phyloP scores from a whole-genome alignment of 2,797 vertebrate genomes.

The Halcyon badia region DNA sequence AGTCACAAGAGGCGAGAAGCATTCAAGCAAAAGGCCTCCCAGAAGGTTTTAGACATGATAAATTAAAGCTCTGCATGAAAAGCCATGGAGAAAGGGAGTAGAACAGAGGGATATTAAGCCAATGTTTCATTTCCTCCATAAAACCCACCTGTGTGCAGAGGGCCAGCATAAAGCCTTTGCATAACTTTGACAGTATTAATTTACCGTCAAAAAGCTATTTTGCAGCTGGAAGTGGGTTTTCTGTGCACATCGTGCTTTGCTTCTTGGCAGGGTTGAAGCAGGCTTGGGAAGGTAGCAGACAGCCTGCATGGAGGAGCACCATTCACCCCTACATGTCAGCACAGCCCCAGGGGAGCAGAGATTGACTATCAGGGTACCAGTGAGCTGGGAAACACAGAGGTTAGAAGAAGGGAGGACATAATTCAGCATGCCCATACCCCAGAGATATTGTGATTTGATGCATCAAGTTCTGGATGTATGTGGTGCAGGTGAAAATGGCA shows the following conservation, averaged over 20 bases:
- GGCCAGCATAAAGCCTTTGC: rapidly evolving
- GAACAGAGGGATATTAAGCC: neutral
- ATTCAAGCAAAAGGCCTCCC: neutral
- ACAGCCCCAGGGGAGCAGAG: rapidly evolving
- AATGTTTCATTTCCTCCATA: neutral
- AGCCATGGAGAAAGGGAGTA: neutral
- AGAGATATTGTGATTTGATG: neutral
- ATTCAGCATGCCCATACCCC: neutral
- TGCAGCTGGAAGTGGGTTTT: neutral
- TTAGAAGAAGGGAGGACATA: rapidly evolving
- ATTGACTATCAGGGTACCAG: too few species aligned
- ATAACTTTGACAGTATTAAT: neutral
- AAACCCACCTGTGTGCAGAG: neutral
- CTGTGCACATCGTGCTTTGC: rapidly evolving
- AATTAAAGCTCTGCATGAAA: neutral
- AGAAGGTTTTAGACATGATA: neutral
- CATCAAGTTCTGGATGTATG: neutral
- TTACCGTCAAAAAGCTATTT: neutral
- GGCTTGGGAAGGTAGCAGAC: neutral
- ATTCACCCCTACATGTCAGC: rapidly evolving
- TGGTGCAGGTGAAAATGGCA: neutral
- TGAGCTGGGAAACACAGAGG: rapidly evolving
- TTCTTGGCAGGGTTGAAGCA: rapidly evolving
- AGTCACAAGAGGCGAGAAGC: neutral
- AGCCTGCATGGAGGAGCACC: neutral